Evolutionary conservation across 2,888 invertebrate species (phyloP), one percentile per base, ranked within the genome.

Genomic region (Phortica okadai): DNA sequence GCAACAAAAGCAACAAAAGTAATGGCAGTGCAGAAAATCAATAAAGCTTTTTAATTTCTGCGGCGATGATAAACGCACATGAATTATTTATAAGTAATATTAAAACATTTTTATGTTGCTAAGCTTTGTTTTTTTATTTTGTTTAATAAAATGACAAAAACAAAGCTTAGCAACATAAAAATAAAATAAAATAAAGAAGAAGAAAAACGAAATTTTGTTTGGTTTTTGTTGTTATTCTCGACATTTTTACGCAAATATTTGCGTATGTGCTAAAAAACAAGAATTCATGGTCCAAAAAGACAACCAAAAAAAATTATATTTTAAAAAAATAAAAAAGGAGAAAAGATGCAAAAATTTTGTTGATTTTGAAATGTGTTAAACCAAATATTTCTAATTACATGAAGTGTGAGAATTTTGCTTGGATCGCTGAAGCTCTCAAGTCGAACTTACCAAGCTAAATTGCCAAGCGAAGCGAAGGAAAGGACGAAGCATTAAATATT

Each of bases 81-180:
- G 87, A 85, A 85, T 85, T 85, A 85, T 85, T 85, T 85, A 85
- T 85, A 87, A 85, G 14, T 33, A 33, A 44, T 56, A 41, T 73
- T 58, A n/a, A 58, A 70, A n/a, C 56, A 56, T 73, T 73, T 70
- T 58, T 41, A 14, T 73, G n/a, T 62, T 16, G 54, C 41, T 73
- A 78, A 80, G 81, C 77, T 62, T 62, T 21, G 79, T 76, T 79
- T 78, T 81, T 79, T 82, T 81, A 82, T 82, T n/a, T n/a, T n/a
- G n/a, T n/a, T n/a, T n/a, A n/a, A n/a, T n/a, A n/a, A n/a, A n/a
- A n/a, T n/a, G n/a, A n/a, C n/a, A n/a, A n/a, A n/a, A n/a, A n/a
- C n/a, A n/a, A n/a, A n/a, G n/a, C n/a, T n/a, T n/a, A n/a, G n/a
- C n/a, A n/a, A n/a, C n/a, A n/a, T n/a, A n/a, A n/a, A n/a, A n/a